Evolutionary conservation across 2,888 invertebrate species (phyloP).

Genomic region (Osmoderma eremita): DNA sequence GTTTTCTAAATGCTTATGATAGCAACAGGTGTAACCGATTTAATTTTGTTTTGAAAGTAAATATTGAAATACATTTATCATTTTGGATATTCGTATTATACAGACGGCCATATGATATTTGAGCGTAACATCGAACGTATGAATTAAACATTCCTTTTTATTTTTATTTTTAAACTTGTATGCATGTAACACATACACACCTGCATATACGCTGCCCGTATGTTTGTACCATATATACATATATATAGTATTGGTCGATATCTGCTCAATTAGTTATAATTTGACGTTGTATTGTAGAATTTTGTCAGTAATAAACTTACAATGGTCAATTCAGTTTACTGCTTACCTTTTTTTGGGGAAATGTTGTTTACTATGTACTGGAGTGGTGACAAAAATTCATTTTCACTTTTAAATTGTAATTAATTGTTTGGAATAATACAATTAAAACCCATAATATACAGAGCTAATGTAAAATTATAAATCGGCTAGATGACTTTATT

Average conservation of each 20-base stretch:
- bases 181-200: background rate
- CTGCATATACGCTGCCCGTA: background rate
- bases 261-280: too few relatives aligned
- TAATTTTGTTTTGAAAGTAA: slow-evolving; percentile 35
- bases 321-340: background rate
- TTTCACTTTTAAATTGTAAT: too few relatives aligned
- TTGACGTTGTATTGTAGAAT: background rate
- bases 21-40: slow-evolving; percentile 37
- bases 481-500: too few relatives aligned
- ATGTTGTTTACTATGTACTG: slow-evolving; percentile 17
- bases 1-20: slow-evolving; percentile 16
- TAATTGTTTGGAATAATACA: too few relatives aligned
- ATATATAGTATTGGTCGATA: background rate
- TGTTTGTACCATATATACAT: background rate
- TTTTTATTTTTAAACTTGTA: slow-evolving; percentile 1
- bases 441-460: too few relatives aligned
- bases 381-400: background rate
- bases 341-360: slow-evolving; percentile 1
- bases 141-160: background rate
- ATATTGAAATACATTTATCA: slow-evolving; percentile 32
- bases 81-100: slow-evolving; percentile 9
- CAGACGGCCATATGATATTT: slow-evolving; percentile 2
- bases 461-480: too few relatives aligned
- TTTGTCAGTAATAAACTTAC: background rate
- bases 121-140: background rate